phyloP scores from a whole-genome alignment of 2,797 vertebrate species.

The Schizothorax lantsangensis region DNA sequence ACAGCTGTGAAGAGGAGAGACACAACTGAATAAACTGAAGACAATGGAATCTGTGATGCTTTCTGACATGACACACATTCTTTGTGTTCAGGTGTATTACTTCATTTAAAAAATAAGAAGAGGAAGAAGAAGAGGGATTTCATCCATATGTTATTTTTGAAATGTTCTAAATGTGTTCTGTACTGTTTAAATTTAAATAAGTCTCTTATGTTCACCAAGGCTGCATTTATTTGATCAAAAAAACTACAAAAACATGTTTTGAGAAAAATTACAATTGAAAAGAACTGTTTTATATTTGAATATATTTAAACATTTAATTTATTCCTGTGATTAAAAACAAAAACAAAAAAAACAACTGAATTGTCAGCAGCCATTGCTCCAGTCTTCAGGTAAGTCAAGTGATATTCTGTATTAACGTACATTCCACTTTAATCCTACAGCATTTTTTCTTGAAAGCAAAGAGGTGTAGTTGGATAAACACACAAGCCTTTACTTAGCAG shows the following conservation, averaged over 20 bases:
- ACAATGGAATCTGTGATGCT: not conserved
- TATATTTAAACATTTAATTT: not conserved
- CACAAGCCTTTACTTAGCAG: not conserved
- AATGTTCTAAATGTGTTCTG: not conserved
- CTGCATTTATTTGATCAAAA: too few species aligned
- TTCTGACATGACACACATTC: not conserved
- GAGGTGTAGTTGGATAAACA: not conserved
- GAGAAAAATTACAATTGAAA: not conserved
- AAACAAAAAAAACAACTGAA: not conserved
- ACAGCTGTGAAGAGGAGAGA: slow-evolving; percentile 29
- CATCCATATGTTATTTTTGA: not conserved
- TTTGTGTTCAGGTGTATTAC: not conserved
- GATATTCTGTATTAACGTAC: not conserved
- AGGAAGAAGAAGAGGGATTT: not conserved
- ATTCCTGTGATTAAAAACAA: not conserved
- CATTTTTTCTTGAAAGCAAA: slow-evolving; percentile 8
- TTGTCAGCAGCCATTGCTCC: not conserved
- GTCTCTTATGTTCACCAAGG: not conserved
- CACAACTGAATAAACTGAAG: not conserved
- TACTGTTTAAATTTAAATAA: not conserved
- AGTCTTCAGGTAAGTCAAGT: not conserved
- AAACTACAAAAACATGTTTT: not conserved
- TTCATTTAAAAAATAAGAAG: too few species aligned
- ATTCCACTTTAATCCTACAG: slow-evolving; percentile 1
- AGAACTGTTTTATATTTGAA: not conserved